Base-by-base conservation (phyloP, 2,888 invertebrate genomes). In the Trichogramma dendrolimi region DNA sequence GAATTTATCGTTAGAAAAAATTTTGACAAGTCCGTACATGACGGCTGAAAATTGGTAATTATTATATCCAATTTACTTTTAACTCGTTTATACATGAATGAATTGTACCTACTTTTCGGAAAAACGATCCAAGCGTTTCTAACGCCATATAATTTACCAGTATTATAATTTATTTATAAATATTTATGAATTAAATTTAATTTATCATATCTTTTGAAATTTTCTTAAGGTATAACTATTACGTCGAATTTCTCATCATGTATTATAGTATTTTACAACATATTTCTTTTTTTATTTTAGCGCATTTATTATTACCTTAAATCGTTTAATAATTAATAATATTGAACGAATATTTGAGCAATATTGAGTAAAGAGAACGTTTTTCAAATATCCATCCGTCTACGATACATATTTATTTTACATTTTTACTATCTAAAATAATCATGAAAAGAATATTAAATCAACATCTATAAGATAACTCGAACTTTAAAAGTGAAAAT, bases 81-180 rank as follows among this genome's bases (percentile, higher is more conserved):
- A 27, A 27, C 27, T 27, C 27, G 3, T 27, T 27, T 27, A 27
- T 27, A 27, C 2, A 27, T 27, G 27, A 2, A 27, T 27, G 1
- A 27, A 27, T 27, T 27, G 27, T 27, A 27, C 27, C 27, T 27
- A 27, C 27, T 27, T 27, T 27, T 27, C 27, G 27, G 27, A 27
- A 27, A 27, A 43, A 56, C n/a, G 47, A 54, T 39, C 47, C 41
- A 43, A 46, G 57, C 57, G 53, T 64, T 61, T 75, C 71, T 71
- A 71, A 71, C 71, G 77, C 78, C 78, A 79, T 77, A 77, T 76
- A 70, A 74, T 76, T 76, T 76, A 76, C 73, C 76, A 77, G 78
- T 78, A 78, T 78, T 78, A 79, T 49, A 46, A 46, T 10, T 10
- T 63, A 61, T 61, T 55, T 55, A 62, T 62, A 60, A 61, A 55